Percentiles rank a stretch among this genome's conserved stretches.
These are phyloP conservation scores for Cheilosia scutellata DNA, from an alignment of 2,888 invertebrate species.

Conservation along the genomic window DNA sequence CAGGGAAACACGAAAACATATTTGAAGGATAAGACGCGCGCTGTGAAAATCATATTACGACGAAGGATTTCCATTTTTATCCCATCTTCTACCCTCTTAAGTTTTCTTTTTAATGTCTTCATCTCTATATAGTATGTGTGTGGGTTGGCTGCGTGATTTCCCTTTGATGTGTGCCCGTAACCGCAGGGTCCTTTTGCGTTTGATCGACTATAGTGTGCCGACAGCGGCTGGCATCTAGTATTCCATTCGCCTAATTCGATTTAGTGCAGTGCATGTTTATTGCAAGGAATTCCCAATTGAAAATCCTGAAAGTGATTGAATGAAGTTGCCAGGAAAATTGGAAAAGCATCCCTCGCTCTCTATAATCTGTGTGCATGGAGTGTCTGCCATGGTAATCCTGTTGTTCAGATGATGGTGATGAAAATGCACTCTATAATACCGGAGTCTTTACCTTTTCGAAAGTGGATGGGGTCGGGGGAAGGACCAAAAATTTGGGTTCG, in stretches of 20 bases:
- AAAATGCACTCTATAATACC: slow-evolving; percentile 24
- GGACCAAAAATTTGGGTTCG: slow-evolving; percentile 25
- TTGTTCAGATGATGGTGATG: slow-evolving; percentile 3
- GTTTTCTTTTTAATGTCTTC: slow-evolving; percentile 56
- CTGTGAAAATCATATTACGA: slow-evolving; percentile 64
- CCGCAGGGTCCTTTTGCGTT: slow-evolving; percentile 65
- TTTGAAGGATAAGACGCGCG: slow-evolving; percentile 70
- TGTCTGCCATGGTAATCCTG: slow-evolving; percentile 7
- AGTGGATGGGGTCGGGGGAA: background rate
- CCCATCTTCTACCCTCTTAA: slow-evolving; percentile 11
- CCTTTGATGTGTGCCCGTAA: slow-evolving; percentile 60
- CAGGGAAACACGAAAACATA: slow-evolving; percentile 59
- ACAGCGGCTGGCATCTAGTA: slow-evolving; percentile 2
- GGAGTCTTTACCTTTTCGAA: background rate
- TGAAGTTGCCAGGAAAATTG: slow-evolving; percentile 49
- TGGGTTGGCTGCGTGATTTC: slow-evolving; percentile 49
- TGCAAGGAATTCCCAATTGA: slow-evolving; percentile 68
- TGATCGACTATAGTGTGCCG: slow-evolving; percentile 47
- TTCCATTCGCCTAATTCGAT: slow-evolving; percentile 65
- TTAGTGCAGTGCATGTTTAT: slow-evolving; percentile 35
- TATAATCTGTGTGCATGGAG: background rate
- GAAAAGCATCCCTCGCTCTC: slow-evolving; percentile 38
- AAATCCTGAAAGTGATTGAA: slow-evolving; percentile 65
- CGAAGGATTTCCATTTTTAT: slow-evolving; percentile 46
- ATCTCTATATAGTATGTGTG: slow-evolving; percentile 17